A percentile compares a stretch with the other conserved stretches of the same genome.
Conservation (phyloP, 2,797 vertebrate species). For the Pseudochirops cupreus region DNA sequence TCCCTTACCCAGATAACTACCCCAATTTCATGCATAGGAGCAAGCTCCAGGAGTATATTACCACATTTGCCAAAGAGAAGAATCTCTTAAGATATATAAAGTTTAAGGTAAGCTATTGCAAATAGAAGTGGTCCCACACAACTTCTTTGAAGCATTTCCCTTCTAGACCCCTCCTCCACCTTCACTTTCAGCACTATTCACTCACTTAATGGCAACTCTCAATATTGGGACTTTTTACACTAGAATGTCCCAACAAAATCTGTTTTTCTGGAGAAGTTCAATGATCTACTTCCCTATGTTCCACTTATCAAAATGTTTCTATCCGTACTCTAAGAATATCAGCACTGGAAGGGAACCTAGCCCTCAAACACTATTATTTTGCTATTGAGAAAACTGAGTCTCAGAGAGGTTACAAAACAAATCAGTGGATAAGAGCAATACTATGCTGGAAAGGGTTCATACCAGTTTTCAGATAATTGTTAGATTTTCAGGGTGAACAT, state of each 20-base stretch:
- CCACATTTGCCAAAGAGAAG: conserved; percentile 88
- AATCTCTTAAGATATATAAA: conserved; percentile 87
- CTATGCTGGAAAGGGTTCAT: background rate
- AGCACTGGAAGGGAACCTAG: background rate
- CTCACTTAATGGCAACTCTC: background rate
- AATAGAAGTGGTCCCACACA: background rate
- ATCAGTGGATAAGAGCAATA: background rate
- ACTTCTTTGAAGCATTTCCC: background rate
- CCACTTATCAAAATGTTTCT: background rate
- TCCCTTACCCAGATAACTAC: conserved; percentile 90
- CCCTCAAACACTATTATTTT: background rate
- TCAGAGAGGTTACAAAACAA: background rate
- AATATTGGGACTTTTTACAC: background rate
- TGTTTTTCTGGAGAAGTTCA: background rate
- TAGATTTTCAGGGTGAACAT: background rate
- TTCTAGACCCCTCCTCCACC: background rate
- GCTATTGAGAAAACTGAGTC: background rate
- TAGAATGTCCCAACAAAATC: background rate
- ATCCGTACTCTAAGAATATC: background rate
- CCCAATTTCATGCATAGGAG: conserved; percentile 92
- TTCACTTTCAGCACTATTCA: background rate
- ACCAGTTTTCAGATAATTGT: background rate
- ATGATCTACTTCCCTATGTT: background rate
- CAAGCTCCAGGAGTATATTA: conserved; percentile 91
- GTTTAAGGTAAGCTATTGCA: conserved; percentile 86